Evolutionary conservation across 2,113 vertebrate genomes (phyloP), one percentile per base, ranked within the genome.

Genomic region (Tragelaphus imberbis): DNA sequence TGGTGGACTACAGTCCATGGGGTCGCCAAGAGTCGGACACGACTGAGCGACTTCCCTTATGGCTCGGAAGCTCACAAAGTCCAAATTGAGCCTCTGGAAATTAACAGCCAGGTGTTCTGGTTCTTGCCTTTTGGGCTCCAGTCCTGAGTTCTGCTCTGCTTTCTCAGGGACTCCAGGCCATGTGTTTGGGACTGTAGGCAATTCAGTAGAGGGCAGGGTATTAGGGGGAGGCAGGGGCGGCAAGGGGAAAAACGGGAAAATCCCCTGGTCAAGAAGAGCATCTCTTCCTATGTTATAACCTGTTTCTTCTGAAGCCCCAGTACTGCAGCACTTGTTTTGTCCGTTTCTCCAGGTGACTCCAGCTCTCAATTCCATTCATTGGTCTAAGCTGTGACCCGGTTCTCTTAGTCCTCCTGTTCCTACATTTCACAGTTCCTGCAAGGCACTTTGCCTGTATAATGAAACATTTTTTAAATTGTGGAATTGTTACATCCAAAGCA

Each of bases 1-100:
- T 30, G 61, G 61, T 63, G 61, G 61, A 63, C 61, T 63, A 14
- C 61, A 63, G 28, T 63, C 13, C 61, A 63, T 63, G 28, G 61
- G 14, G 61, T 63, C 28, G 1, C 28, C 30, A 63, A 63, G 28
- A 63, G 13, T 63, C 2, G 0, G 61, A 63, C 61, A 63, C 6
- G 61, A 33, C 61, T 63, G 13, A 63, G 28, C 6, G 14, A 33
- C 61, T 63, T 63, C 61, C 28, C n/a, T 65, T 81, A n/a, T 59
- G 88, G 40, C 36, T 94, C 5, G 0, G 8, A 82, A 87, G 17
- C 68, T 94, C 59, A 75, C 44, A 84, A 71, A 92, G 40, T 86
- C 33, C 68, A 44, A 94, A 56, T 4, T 84, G 33, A 86, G n/a
- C n/a, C n/a, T 95, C 40, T 17, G 2, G 49, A 96, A 90, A 87